These are phyloP conservation scores for Coracias cyanogaster DNA, from an alignment of 2,797 vertebrate genomes.

Conservation along the genomic window DNA sequence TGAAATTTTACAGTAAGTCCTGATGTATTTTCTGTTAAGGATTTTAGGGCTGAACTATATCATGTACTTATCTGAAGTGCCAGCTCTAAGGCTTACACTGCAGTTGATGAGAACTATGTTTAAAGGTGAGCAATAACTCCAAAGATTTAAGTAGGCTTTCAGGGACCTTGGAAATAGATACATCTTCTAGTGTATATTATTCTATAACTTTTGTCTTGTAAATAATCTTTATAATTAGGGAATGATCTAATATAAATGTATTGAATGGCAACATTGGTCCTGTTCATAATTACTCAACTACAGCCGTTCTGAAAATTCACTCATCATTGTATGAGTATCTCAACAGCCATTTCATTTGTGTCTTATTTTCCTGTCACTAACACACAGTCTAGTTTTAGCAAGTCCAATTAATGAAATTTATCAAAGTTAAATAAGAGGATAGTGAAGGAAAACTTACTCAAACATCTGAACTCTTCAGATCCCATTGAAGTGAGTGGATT, in stretches of 20 bases:
- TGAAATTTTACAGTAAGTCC: slow-evolving; percentile 57
- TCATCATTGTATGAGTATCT: not conserved
- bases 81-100: not conserved
- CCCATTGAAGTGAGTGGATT: not conserved
- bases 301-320: not conserved
- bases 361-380: not conserved
- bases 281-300: not conserved
- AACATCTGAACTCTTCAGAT: not conserved
- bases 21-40: slow-evolving; percentile 52
- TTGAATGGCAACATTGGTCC: not conserved
- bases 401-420: not conserved
- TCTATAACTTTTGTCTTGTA: not conserved
- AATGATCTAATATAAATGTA: not conserved
- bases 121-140: slow-evolving; percentile 21
- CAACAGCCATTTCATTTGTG: not conserved
- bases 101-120: not conserved
- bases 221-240: not conserved
- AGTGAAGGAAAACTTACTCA: not conserved
- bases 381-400: not conserved
- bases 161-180: slow-evolving; percentile 1
- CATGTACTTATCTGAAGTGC: not conserved
- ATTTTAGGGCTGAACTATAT: slow-evolving; percentile 54
- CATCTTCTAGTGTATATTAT: not conserved
- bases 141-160: not conserved
- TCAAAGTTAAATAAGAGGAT: not conserved